Base-by-base conservation (phyloP, 1,140 invertebrate species). In the Papilio machaon region DNA sequence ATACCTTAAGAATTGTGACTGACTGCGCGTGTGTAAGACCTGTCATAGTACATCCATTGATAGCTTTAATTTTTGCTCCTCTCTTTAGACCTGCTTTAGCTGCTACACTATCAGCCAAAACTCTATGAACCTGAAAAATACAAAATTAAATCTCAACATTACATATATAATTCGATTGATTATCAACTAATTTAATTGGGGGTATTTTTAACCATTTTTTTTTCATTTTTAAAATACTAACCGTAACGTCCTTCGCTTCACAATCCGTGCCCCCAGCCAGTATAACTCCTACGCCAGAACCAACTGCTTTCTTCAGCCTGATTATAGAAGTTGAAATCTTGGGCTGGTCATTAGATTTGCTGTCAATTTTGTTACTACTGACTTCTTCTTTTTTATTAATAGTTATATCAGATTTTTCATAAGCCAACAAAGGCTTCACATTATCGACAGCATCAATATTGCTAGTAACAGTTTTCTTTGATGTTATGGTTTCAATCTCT, bases 171-270 rank as follows among this genome's bases (percentile, higher is more conserved):
- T 13, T 13, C 23, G 10, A 67, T 30, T 67, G 11, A 30, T 13
- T 64, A 38, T 35, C 13, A 11, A 35, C 15, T 30, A 30, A 35
- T 81, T 73, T 73, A 46, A 73, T 73, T 17, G 15, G 3, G 4
- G 13, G 13, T 35, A 5, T 38, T 13, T 10, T 43, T 47, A 54
- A 70, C 73, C 2, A 52, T 23, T 30, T n/a, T 67, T 49, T 52
- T 74, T 7, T 49, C 54, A n/a, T 58, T 58, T 23, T 74, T 79
- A 43, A 67, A 79, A 58, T 85, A 91, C 96, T 95, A 93, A 98
- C 97, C 82, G 97, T 98, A 74, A 98, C 98, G 94, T 98, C 97
- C 94, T 98, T 98, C 82, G 96, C 96, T 95, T 98, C 98, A 91
- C 98, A 98, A 89, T 98, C 98, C 7, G 96, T 96, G 7, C 98